Evolutionary conservation across 1,140 invertebrate species (phyloP).

Genomic region (Anastatus disparis): DNA sequence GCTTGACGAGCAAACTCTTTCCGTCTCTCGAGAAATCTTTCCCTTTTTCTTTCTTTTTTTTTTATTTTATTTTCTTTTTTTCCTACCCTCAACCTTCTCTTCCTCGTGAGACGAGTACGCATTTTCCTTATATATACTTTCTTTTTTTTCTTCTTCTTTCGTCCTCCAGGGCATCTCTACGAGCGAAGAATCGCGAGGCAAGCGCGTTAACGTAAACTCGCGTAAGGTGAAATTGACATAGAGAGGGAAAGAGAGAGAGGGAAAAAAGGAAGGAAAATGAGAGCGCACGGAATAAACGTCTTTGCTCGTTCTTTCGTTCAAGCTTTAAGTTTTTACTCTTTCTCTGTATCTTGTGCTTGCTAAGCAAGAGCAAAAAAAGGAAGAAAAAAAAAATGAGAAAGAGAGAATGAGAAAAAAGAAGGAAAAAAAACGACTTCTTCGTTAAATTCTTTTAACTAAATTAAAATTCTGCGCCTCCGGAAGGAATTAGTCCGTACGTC

Average conservation of each 20-base stretch:
- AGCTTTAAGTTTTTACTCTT: no score
- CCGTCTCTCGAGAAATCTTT: slow-evolving; percentile 58
- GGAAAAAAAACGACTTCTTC: slow-evolving; percentile 20
- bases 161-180: slow-evolving; percentile 14
- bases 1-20: slow-evolving; percentile 50
- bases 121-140: slow-evolving; percentile 11
- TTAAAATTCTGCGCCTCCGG: slow-evolving; percentile 24
- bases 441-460: slow-evolving; percentile 31
- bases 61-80: slow-evolving; percentile 30
- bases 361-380: no score
- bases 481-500: not conserved
- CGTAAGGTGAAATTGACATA: slow-evolving; percentile 14
- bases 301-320: not conserved
- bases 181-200: slow-evolving; percentile 13
- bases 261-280: not conserved
- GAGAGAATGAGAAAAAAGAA: no score
- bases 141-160: slow-evolving; percentile 4
- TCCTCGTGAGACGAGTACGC: not conserved
- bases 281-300: slow-evolving; percentile 10
- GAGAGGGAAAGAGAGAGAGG: slow-evolving; percentile 4
- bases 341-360: not conserved
- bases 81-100: not conserved
- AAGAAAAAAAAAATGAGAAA: no score
- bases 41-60: slow-evolving; percentile 26
- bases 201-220: slow-evolving; percentile 26